Evolutionary conservation across 2,113 vertebrate species (phyloP), one percentile per base, ranked within the genome.

Genomic region (Rhinolophus sinicus): DNA sequence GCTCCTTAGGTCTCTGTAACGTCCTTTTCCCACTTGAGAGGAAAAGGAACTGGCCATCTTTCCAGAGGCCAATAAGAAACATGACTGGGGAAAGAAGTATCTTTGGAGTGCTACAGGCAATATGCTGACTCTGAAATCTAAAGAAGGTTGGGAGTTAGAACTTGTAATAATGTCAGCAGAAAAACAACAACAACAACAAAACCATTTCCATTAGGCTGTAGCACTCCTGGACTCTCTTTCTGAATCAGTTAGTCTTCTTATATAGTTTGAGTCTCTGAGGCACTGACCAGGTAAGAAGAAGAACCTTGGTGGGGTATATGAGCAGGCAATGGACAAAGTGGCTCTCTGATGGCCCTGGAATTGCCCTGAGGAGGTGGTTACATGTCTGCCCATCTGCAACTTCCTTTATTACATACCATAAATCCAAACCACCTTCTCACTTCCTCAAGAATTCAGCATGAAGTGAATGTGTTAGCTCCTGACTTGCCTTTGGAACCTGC

Each of bases 291-390:
- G 52, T 78, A 28, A 58, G 52, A 78, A 50, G 5, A 76, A 35
- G 22, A 8, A 13, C 0, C 67, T 69, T 24, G 8, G 54, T 60
- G 1, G 30, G 1, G 0, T 19, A 28, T 30, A 1, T 33, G 22
- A 35, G 16, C 15, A 8, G 8, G 2, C 1, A 6, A 60, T 56
- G 21, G 16, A 5, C 8, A 91, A 0, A 7, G 1, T 33, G 10
- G 8, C 26, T 90, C 88, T 30, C 30, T 21, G 15, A n/a, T 26
- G 18, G 9, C 6, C 13, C 54, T 70, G 76, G 7, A 62, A 83
- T 83, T 56, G n/a, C 62, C 70, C 50, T 77, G 21, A 65, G 30
- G 16, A 30, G 40, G 24, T 75, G 8, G 6, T 13, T 75, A 14
- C 15, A 65, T 40, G 8, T 90, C 35, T 73, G 0, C 14, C 54